These are phyloP conservation scores for Rapana venosa DNA, from an alignment of 2,888 invertebrate species.

Conservation along the genomic window DNA sequence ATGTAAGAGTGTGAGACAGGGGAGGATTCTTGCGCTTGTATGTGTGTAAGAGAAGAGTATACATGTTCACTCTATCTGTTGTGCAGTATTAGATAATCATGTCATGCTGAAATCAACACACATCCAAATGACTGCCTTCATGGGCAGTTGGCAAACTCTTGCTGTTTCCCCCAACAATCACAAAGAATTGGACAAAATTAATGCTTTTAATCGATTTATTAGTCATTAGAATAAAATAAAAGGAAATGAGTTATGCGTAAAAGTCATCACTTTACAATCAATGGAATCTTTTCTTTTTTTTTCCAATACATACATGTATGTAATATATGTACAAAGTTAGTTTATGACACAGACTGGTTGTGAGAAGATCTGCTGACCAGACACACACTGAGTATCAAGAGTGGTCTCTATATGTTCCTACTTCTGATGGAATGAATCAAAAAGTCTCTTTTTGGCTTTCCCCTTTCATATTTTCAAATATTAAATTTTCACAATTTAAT, in stretches of 20 bases:
- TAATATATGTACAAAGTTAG: not conserved
- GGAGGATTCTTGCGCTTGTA: no score
- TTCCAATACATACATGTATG: not conserved
- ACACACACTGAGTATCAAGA: not conserved
- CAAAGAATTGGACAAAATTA: not conserved
- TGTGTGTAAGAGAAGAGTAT: no score
- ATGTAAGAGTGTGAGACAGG: no score
- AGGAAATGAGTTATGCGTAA: constrained; percentile 12
- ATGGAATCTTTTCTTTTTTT: not conserved
- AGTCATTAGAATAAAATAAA: constrained; percentile 14
- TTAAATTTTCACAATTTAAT: not conserved
- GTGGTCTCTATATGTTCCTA: not conserved
- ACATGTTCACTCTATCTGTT: no score
- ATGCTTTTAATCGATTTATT: constrained; percentile 23
- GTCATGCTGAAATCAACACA: no score
- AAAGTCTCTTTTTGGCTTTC: not conserved
- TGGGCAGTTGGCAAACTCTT: no score
- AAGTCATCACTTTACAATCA: constrained; percentile 28
- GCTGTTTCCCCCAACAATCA: not conserved
- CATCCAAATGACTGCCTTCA: no score
- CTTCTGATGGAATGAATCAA: constrained; percentile 12
- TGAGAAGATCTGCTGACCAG: not conserved
- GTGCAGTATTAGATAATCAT: no score
- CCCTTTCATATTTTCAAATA: not conserved
- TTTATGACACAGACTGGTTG: not conserved